These are phyloP conservation scores for Leucoraja erinaceus DNA, from an alignment of 2,113 vertebrate species.

Conservation along the genomic window DNA sequence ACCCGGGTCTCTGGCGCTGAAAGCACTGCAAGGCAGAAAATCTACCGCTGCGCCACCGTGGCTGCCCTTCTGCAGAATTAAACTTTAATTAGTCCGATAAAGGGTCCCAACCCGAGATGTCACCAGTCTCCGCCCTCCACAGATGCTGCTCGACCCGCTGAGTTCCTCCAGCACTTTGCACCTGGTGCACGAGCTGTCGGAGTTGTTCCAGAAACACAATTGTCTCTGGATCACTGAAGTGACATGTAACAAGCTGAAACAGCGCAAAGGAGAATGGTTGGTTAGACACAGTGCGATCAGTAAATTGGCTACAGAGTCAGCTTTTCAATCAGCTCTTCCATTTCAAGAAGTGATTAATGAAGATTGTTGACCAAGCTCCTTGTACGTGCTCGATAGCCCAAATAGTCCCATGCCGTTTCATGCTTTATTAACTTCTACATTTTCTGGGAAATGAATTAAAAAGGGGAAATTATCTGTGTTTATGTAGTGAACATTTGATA, in stretches of 20 bases:
- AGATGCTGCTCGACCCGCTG: too few species aligned
- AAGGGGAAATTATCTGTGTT: background rate
- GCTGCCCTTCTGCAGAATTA: too few species aligned
- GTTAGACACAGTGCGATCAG: background rate
- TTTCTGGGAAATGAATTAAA: background rate
- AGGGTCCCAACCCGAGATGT: too few species aligned
- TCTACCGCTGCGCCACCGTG: too few species aligned
- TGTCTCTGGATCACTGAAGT: background rate
- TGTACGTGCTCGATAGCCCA: background rate
- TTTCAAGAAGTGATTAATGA: background rate
- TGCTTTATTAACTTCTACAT: background rate
- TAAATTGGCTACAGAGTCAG: background rate
- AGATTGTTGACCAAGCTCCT: background rate
- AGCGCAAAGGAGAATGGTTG: background rate
- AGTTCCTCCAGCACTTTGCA: too few species aligned
- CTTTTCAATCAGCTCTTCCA: conserved; percentile 12
- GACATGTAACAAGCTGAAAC: background rate
- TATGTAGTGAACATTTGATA: background rate
- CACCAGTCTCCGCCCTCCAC: too few species aligned
- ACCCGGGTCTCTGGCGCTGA: too few species aligned
- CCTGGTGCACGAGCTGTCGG: too few species aligned
- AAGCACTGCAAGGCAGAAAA: too few species aligned
- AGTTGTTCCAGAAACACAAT: background rate
- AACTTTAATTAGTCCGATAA: too few species aligned
- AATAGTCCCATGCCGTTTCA: background rate